Percentiles rank a stretch among this genome's conserved stretches.
Evolutionary conservation across 2,797 vertebrate species (phyloP).

Genomic region (Octomys mimax): DNA sequence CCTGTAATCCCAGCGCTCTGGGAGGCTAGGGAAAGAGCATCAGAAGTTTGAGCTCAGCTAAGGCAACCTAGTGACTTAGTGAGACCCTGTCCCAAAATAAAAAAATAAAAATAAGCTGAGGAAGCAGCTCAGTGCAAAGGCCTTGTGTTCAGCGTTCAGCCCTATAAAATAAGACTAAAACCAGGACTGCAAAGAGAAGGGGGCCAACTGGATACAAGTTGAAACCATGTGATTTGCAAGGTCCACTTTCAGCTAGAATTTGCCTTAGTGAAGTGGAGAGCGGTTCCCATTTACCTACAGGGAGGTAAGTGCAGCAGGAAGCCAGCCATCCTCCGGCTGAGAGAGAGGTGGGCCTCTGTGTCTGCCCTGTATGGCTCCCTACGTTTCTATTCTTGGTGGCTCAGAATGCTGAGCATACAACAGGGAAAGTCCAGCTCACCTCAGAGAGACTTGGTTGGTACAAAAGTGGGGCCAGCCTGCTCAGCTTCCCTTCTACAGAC

Average conservation of each 20-base stretch:
- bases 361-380: not conserved
- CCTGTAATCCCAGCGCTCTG: not conserved
- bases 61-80: not conserved
- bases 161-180: not conserved
- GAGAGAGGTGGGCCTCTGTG: not conserved
- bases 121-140: not conserved
- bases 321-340: accelerated
- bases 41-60: not conserved
- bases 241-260: not conserved
- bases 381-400: not conserved
- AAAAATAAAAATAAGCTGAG: not conserved
- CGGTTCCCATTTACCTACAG: not conserved
- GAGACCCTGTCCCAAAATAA: not conserved
- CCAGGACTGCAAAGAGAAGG: not conserved
- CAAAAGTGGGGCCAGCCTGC: not conserved
- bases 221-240: not conserved
- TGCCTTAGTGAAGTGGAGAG: not conserved
- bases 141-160: not conserved
- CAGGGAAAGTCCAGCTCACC: not conserved
- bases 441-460: not conserved
- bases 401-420: not conserved
- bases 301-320: not conserved
- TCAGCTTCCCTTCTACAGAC: not conserved
- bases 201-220: not conserved
- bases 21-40: not conserved